Percentiles rank a stretch among this genome's conserved stretches.
Conservation (phyloP, 2,113 vertebrate species). For the Hippocampus comes region DNA sequence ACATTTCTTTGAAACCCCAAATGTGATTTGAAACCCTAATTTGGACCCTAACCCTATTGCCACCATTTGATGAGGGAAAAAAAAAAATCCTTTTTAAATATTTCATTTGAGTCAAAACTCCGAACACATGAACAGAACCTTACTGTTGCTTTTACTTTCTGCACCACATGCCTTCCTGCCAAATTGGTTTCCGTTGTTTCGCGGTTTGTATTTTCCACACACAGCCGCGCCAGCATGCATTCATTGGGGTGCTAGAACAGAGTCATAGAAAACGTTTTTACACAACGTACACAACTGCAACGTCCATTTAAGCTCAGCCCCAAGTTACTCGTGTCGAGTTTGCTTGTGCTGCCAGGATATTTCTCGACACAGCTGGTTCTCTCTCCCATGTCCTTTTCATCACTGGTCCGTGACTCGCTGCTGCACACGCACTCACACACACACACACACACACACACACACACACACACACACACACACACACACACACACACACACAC, state of each 20-base stretch:
- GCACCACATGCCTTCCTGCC: neutral
- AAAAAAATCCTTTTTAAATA: neutral
- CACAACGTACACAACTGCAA: neutral
- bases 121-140: neutral
- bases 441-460: neutral
- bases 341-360: conserved; percentile 29
- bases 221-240: neutral
- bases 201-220: conserved; percentile 4
- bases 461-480: neutral
- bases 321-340: neutral
- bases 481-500: neutral
- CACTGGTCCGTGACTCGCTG: conserved; percentile 28
- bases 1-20: neutral
- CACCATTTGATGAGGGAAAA: neutral
- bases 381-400: conserved; percentile 39
- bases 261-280: neutral
- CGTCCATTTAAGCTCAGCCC: neutral
- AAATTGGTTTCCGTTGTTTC: neutral
- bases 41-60: neutral
- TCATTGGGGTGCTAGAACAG: neutral
- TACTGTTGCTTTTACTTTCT: neutral
- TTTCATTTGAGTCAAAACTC: neutral
- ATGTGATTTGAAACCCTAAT: neutral
- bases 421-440: conserved; percentile 11
- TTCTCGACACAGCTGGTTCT: conserved; percentile 35